These are phyloP conservation scores for Lasioglossum baleicum DNA, from an alignment of 1,140 invertebrate species.

Conservation along the genomic window DNA sequence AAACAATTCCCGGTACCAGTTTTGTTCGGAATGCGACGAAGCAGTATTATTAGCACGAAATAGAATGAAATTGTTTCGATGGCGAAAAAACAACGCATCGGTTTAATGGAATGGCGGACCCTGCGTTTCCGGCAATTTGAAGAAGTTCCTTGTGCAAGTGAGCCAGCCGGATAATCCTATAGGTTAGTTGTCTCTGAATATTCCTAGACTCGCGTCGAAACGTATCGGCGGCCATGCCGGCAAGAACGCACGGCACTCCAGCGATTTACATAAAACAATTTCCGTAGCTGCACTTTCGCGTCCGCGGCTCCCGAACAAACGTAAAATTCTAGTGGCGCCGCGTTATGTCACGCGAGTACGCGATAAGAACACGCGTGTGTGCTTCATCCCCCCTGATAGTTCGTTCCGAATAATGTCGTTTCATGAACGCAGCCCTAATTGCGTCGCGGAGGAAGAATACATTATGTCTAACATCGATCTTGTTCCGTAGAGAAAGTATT, in stretches of 20 bases:
- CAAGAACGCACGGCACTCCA: background rate
- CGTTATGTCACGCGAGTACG: slow-evolving; percentile 30
- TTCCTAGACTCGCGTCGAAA: slow-evolving; percentile 8
- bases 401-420: background rate
- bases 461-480: background rate
- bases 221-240: slow-evolving; percentile 13
- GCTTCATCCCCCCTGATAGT: background rate
- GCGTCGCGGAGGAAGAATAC: background rate
- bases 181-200: background rate
- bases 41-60: background rate
- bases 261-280: slow-evolving; percentile 41
- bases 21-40: too few relatives aligned
- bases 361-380: slow-evolving; percentile 16
- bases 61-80: background rate
- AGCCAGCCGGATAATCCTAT: background rate
- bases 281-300: slow-evolving; percentile 33
- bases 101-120: background rate
- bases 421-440: background rate
- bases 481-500: too few relatives aligned
- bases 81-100: background rate
- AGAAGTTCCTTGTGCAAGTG: background rate
- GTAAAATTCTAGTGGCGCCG: slow-evolving; percentile 28
- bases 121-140: background rate
- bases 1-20: too few relatives aligned
- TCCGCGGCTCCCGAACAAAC: slow-evolving; percentile 1